Conservation (phyloP, 2,113 vertebrate genomes). For the Argyrosomus japonicus region DNA sequence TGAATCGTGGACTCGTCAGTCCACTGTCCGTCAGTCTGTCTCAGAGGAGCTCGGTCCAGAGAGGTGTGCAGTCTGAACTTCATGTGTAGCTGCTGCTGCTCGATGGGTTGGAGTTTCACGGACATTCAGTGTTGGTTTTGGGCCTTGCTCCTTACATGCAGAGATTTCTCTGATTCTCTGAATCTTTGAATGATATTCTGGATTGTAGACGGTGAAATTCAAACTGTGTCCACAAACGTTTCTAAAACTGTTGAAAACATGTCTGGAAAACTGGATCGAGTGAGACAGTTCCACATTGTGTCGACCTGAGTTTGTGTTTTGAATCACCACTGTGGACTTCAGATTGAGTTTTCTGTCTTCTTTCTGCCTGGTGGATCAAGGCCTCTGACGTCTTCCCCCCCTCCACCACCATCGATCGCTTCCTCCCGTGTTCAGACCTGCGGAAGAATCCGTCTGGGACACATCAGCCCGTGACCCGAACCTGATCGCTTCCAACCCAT, state of each 20-base stretch:
- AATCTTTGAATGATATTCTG: too few relatives aligned
- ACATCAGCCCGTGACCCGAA: constrained; percentile 52
- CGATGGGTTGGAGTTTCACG: too few relatives aligned
- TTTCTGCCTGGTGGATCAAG: constrained; percentile 63
- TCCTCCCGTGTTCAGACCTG: constrained; percentile 57
- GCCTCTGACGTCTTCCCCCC: constrained; percentile 17
- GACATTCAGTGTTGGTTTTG: too few relatives aligned
- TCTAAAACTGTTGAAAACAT: too few relatives aligned
- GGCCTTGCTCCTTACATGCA: background rate
- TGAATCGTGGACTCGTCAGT: too few relatives aligned
- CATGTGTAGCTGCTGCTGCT: too few relatives aligned
- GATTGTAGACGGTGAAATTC: background rate
- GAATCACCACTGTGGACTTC: constrained; percentile 40
- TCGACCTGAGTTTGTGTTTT: constrained; percentile 18
- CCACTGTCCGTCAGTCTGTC: too few relatives aligned
- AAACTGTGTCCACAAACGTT: too few relatives aligned
- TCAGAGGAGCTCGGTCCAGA: too few relatives aligned
- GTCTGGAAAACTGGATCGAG: background rate
- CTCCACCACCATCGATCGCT: constrained; percentile 51
- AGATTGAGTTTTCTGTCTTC: constrained; percentile 57
- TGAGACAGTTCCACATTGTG: background rate
- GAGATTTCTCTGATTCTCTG: too few relatives aligned
- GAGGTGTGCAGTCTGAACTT: too few relatives aligned
- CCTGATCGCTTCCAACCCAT: constrained; percentile 11
- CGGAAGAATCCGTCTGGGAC: constrained; percentile 59